Evolutionary conservation across 1,140 invertebrate genomes (phyloP).

Genomic region (Hypsibius dujardini): DNA sequence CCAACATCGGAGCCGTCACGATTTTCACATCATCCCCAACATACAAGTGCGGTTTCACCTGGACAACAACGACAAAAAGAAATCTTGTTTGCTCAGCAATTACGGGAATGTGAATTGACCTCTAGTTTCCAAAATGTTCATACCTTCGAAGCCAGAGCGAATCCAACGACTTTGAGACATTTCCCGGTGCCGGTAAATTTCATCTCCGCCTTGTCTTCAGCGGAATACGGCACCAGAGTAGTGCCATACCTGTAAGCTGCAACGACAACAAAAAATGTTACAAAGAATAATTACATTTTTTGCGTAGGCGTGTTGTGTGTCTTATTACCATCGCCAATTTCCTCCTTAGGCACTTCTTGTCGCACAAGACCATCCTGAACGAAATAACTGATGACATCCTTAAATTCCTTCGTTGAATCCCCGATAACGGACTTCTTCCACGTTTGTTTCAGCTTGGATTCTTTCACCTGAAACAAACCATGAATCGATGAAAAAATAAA

Average conservation of each 20-base stretch:
- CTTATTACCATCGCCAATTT: not conserved
- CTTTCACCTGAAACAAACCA: no score
- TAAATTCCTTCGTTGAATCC: not conserved
- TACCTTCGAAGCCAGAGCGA: not conserved
- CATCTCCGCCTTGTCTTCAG: not conserved
- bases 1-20: not conserved
- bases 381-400: not conserved
- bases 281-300: no score
- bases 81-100: no score
- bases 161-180: not conserved
- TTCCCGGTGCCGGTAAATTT: not conserved
- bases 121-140: no score
- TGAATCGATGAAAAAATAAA: no score
- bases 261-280: no score
- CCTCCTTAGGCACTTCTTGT: not conserved
- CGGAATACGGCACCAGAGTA: not conserved
- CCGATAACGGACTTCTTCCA: not conserved
- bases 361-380: not conserved
- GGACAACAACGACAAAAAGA: no score
- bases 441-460: not conserved
- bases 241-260: not conserved
- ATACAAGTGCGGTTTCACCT: not conserved
- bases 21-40: constrained; percentile 5
- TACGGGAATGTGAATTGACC: no score
- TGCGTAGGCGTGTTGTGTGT: no score